Percentiles rank a stretch among this genome's conserved stretches.
These are phyloP conservation scores for Crotophaga sulcirostris DNA, from an alignment of 2,113 vertebrate genomes.

Conservation along the genomic window DNA sequence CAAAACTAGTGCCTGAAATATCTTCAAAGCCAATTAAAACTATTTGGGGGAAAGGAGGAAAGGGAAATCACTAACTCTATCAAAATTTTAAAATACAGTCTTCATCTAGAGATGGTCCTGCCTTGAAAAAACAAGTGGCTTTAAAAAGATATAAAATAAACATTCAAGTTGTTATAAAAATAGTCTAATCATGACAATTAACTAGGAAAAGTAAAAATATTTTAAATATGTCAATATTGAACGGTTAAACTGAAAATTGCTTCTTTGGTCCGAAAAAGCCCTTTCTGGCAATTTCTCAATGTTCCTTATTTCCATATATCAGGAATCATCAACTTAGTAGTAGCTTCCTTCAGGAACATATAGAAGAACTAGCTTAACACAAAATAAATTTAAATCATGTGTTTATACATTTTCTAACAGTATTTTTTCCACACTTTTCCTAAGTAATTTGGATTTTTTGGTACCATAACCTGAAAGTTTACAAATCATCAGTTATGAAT, in stretches of 20 bases:
- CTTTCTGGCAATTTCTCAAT: neutral
- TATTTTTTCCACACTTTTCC: neutral
- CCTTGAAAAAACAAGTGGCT: neutral
- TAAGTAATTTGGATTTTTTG: neutral
- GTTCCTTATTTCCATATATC: neutral
- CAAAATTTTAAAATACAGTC: neutral
- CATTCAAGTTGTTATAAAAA: neutral
- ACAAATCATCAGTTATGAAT: neutral
- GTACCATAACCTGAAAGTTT: neutral
- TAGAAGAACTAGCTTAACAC: neutral
- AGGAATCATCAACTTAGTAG: neutral
- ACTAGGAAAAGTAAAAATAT: neutral
- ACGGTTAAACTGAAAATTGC: neutral
- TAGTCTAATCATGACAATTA: neutral
- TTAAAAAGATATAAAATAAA: neutral
- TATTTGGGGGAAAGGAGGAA: neutral
- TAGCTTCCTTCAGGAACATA: neutral
- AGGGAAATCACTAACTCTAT: neutral
- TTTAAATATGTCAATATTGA: neutral
- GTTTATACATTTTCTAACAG: neutral
- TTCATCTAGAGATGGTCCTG: neutral
- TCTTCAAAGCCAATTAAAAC: conserved; percentile 19
- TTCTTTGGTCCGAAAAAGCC: neutral
- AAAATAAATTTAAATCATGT: neutral
- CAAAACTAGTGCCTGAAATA: neutral